phyloP scores from a whole-genome alignment of 2,113 vertebrate species.

The Gambusia affinis region DNA sequence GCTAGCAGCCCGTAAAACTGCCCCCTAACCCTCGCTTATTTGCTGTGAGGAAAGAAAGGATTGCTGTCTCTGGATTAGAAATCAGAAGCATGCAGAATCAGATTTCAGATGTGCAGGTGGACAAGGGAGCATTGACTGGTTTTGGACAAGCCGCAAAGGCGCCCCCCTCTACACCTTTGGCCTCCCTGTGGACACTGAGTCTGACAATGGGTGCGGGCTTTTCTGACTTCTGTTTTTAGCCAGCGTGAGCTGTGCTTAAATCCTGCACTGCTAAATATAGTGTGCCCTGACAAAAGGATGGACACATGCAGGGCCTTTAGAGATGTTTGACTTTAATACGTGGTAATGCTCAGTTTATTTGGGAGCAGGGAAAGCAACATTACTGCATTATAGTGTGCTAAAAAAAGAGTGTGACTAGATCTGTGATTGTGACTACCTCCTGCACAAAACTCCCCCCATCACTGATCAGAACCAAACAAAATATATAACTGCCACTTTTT shows the following conservation, averaged over 20 bases:
- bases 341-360: conserved; percentile 76
- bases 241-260: conserved; percentile 58
- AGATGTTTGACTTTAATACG: conserved; percentile 68
- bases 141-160: conserved; percentile 36
- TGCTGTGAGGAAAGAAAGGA: conserved; percentile 61
- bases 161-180: conserved; percentile 38
- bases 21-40: conserved; percentile 65
- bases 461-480: neutral
- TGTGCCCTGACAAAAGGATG: conserved; percentile 42
- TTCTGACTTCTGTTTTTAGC: conserved; percentile 72
- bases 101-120: conserved; percentile 49
- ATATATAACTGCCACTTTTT: conserved; percentile 42
- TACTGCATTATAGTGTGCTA: conserved; percentile 69
- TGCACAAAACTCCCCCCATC: conserved; percentile 10
- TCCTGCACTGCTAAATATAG: conserved; percentile 69
- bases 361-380: conserved; percentile 58
- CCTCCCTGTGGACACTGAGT: conserved; percentile 44
- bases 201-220: conserved; percentile 65
- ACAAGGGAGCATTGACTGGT: conserved; percentile 33
- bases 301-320: conserved; percentile 51
- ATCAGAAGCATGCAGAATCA: conserved; percentile 60
- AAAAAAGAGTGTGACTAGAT: conserved; percentile 53
- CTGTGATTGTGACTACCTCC: conserved; percentile 33
- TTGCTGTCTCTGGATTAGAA: conserved; percentile 68
- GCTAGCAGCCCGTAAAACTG: conserved; percentile 56